Percentiles rank a stretch among this genome's conserved stretches.
These are phyloP conservation scores for Pristiophorus japonicus DNA, from an alignment of 2,113 vertebrate genomes.

Conservation along the genomic window DNA sequence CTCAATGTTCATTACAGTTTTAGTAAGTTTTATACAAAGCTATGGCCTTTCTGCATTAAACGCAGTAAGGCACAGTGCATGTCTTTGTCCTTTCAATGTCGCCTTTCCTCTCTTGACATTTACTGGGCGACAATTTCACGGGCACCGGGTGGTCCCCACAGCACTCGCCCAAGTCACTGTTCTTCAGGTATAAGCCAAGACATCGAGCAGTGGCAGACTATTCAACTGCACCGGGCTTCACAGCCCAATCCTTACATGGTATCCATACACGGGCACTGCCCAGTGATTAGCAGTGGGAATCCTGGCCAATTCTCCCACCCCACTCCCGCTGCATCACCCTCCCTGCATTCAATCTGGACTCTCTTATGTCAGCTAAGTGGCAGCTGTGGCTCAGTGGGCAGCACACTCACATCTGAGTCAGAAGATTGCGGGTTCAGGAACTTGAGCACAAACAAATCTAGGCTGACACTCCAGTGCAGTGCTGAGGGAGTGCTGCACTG, in stretches of 20 bases:
- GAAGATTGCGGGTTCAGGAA: no score
- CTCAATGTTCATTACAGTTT: slow-evolving; percentile 9
- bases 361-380: neutral
- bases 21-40: neutral
- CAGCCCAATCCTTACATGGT: neutral
- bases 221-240: neutral
- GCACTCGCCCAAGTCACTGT: neutral
- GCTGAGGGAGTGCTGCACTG: no score
- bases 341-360: neutral
- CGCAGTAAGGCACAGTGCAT: neutral
- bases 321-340: neutral
- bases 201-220: neutral
- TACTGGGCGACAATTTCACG: neutral
- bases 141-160: neutral
- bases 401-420: no score
- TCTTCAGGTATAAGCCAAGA: neutral
- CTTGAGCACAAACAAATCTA: no score
- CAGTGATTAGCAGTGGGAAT: neutral
- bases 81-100: neutral
- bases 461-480: no score
- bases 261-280: neutral
- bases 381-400: no score
- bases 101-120: neutral
- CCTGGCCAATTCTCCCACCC: neutral
- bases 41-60: neutral